A percentile compares a stretch with the other conserved stretches of the same genome.
phyloP scores from a whole-genome alignment of 2,797 vertebrate genomes.

The Acipenser ruthenus region DNA sequence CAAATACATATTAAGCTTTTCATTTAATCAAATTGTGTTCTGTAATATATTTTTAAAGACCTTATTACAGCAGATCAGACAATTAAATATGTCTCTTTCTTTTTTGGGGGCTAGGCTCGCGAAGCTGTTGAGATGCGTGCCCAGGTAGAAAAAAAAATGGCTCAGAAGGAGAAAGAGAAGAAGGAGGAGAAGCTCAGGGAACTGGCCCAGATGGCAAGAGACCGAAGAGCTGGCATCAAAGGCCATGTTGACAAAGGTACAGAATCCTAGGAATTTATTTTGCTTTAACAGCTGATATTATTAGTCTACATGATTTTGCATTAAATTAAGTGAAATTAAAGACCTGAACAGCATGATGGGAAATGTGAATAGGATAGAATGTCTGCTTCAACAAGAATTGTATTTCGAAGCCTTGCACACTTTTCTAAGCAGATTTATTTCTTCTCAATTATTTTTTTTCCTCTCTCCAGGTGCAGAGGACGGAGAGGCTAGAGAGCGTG shows the following conservation, averaged over 20 bases:
- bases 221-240: conserved; percentile 95
- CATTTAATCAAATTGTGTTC: background rate
- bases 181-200: conserved; percentile 94
- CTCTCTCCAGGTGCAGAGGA: conserved; percentile 69
- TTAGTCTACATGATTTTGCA: too few relatives aligned
- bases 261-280: background rate
- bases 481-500: conserved; percentile 80
- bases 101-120: conserved; percentile 63
- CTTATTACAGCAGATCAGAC: background rate
- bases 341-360: too few relatives aligned
- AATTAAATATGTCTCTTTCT: background rate
- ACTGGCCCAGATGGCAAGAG: conserved; percentile 88
- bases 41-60: background rate
- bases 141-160: conserved; percentile 98
- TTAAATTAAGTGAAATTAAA: too few relatives aligned
- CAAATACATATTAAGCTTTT: background rate
- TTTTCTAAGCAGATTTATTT: background rate
- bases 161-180: conserved; percentile 97
- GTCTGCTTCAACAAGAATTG: too few relatives aligned
- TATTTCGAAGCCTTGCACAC: too few relatives aligned
- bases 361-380: too few relatives aligned
- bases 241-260: conserved; percentile 91
- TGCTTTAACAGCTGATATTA: background rate
- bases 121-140: conserved; percentile 98
- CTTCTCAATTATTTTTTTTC: background rate